A percentile compares a stretch with the other conserved stretches of the same genome.
These are phyloP conservation scores for Danaus chrysippus DNA, from an alignment of 2,888 invertebrate species.

Conservation along the genomic window DNA sequence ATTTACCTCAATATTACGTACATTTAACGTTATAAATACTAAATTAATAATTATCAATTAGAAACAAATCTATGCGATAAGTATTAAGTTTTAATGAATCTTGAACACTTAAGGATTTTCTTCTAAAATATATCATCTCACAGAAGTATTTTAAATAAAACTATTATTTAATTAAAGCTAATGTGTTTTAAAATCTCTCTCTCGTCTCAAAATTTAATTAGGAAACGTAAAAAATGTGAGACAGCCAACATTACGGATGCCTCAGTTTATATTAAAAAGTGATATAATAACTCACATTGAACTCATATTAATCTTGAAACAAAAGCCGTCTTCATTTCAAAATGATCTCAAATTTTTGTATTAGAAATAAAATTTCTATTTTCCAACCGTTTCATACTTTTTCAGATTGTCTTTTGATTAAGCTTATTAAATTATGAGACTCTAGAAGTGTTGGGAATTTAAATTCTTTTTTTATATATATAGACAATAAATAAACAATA, in stretches of 20 bases:
- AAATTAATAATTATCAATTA: too few relatives aligned
- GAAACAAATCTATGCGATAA: too few relatives aligned
- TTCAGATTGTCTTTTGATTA: too few relatives aligned
- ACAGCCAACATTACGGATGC: neutral
- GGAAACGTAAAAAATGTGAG: neutral
- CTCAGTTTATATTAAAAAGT: neutral
- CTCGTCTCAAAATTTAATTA: neutral
- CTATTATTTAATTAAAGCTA: neutral
- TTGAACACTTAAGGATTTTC: too few relatives aligned
- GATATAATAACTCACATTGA: neutral
- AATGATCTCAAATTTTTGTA: neutral
- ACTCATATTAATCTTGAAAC: neutral
- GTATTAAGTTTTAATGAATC: too few relatives aligned
- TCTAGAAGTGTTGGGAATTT: too few relatives aligned
- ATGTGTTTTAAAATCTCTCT: constrained; percentile 4
- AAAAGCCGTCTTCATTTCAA: neutral
- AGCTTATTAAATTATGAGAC: too few relatives aligned
- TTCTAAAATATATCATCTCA: too few relatives aligned
- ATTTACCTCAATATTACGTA: too few relatives aligned
- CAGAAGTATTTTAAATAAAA: neutral
- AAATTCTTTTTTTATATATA: too few relatives aligned
- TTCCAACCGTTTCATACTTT: neutral
- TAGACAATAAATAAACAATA: too few relatives aligned
- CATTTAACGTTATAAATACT: too few relatives aligned
- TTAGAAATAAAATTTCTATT: neutral